These are phyloP conservation scores for Solenodon paradoxus DNA, from an alignment of 2,113 vertebrate species.

Conservation along the genomic window DNA sequence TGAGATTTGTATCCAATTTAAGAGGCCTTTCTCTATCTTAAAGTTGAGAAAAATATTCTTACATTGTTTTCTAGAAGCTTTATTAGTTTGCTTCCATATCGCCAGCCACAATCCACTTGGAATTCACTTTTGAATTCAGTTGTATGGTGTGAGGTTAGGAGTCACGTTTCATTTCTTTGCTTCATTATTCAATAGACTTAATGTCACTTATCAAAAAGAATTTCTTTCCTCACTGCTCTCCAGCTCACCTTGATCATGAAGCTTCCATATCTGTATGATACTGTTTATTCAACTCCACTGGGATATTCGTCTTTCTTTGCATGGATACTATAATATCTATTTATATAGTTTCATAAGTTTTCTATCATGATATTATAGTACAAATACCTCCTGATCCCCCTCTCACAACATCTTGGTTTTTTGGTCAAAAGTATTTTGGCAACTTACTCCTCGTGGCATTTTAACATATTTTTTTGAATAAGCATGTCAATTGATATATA, in stretches of 20 bases:
- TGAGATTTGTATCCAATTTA: neutral
- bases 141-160: neutral
- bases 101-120: neutral
- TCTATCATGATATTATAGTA: neutral
- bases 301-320: neutral
- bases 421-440: neutral
- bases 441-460: neutral
- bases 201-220: neutral
- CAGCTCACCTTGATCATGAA: neutral
- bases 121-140: slow-evolving; percentile 13
- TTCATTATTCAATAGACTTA: neutral
- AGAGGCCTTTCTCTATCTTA: neutral
- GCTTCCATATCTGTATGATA: neutral
- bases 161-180: neutral
- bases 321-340: neutral
- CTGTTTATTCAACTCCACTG: neutral
- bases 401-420: neutral
- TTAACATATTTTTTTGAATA: slow-evolving; percentile 6
- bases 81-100: neutral
- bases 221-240: neutral
- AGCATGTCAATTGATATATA: neutral
- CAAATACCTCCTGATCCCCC: neutral
- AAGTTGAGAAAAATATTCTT: neutral
- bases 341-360: neutral
- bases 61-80: neutral